Base-by-base conservation (phyloP, 2,113 vertebrate species). In the Euleptes europaea region DNA sequence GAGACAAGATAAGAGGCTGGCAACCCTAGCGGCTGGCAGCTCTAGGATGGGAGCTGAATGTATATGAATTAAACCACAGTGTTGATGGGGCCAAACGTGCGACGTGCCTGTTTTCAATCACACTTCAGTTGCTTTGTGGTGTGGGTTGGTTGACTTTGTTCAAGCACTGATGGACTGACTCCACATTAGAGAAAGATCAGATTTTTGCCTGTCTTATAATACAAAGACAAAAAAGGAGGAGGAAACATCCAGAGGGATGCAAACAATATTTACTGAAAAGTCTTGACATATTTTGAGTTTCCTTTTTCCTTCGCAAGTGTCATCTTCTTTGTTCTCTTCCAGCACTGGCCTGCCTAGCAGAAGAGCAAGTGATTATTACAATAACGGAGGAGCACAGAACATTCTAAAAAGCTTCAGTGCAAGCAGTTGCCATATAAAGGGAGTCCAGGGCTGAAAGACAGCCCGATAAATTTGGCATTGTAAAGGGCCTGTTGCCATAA, bases 361-460 rank as follows among this genome's bases (percentile, higher is more conserved):
- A 54, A 54, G 69, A 51, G 5, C 19, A 35, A 54, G 6, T 31
- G 40, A 15, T 38, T 23, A 44, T 73, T 73, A 65, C 23, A 33
- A 33, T 65, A 83, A 74, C 8, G 44, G 54, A 71, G 42, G n/a
- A 17, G n/a, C 15, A 15, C n/a, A n/a, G 23, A 28, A 44, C 3
- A 31, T 17, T 3, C 69, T 33, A 47, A 70, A 3, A 73, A 54
- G 51, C 11, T 28, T 23, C 4, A 10, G 15, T 23, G 31, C 54
- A 47, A 74, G 15, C 1, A 47, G 2, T 82, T 40, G 5, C 4
- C 15, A 1, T 47, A n/a, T 19, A 28, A 63, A 54, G 67, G 21
- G 26, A 79, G 57, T 82, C 40, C 42, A 90, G 23, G 38, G 35
- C 84, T 92, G 89, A 90, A 92, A 91, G 92, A 63, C 33, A 51